A percentile compares a stretch with the other conserved stretches of the same genome.
These are phyloP conservation scores for Scolopax bukidnonensis DNA, from an alignment of 2,797 vertebrate genomes.

Conservation along the genomic window DNA sequence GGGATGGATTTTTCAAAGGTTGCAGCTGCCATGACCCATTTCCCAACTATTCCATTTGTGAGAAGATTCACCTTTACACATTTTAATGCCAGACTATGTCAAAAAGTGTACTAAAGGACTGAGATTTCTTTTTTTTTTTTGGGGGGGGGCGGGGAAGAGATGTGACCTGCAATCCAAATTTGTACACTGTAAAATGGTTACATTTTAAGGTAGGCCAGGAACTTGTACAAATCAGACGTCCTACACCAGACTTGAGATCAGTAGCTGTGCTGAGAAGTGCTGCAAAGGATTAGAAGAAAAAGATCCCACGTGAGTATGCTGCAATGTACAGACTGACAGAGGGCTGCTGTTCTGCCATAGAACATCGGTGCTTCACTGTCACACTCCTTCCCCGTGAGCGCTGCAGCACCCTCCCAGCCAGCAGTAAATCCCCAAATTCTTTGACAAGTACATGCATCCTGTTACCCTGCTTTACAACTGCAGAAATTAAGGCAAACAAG, in stretches of 20 bases:
- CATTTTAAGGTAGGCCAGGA: not conserved
- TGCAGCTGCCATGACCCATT: not conserved
- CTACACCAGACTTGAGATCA: not conserved
- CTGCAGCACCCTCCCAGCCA: not conserved
- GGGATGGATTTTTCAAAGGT: not conserved
- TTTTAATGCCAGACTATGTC: not conserved
- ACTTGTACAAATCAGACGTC: not conserved
- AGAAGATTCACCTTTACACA: not conserved
- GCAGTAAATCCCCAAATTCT: conserved; percentile 19
- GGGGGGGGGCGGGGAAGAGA: not conserved
- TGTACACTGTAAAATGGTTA: not conserved
- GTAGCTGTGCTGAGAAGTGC: not conserved
- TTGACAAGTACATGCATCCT: conserved; percentile 22
- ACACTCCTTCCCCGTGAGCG: not conserved
- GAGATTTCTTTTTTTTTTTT: not conserved
- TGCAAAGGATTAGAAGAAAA: not conserved
- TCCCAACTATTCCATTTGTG: not conserved
- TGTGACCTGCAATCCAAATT: not conserved
- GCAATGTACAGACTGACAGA: not conserved
- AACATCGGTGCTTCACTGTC: fast-evolving
- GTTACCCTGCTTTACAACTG: not conserved
- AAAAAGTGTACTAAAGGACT: not conserved
- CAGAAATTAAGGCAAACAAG: not conserved
- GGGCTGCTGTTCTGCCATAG: not conserved
- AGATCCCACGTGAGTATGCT: not conserved